phyloP scores from a whole-genome alignment of 2,888 invertebrate genomes.

The Brenthis ino region DNA sequence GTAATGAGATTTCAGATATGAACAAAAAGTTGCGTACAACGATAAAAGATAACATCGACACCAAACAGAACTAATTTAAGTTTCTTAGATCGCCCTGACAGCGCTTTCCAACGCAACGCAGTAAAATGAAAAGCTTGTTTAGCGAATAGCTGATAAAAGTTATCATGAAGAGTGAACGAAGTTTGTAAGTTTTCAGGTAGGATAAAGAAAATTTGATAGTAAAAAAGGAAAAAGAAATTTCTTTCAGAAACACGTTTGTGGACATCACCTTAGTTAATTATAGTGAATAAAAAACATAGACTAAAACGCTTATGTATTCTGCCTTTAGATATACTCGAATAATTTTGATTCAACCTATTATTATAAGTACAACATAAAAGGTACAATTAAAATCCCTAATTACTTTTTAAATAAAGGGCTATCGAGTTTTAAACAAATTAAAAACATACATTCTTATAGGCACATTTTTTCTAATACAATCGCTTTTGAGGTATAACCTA shows the following conservation, averaged over 20 bases:
- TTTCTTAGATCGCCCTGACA: conserved; percentile 57
- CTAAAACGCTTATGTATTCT: not conserved
- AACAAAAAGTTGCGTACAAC: not conserved
- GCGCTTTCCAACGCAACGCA: conserved; percentile 50
- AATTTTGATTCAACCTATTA: too few relatives aligned
- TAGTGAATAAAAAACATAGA: not conserved
- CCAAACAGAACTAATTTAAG: conserved; percentile 62
- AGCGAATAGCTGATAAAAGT: conserved; percentile 63
- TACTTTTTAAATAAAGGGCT: too few relatives aligned
- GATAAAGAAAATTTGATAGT: conserved; percentile 73
- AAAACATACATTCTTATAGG: too few relatives aligned
- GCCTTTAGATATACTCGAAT: too few relatives aligned
- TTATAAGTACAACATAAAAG: too few relatives aligned
- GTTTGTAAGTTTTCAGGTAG: conserved; percentile 70
- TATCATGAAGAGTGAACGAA: conserved; percentile 65
- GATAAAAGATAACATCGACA: conserved; percentile 6
- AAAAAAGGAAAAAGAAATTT: conserved; percentile 68
- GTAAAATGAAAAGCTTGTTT: conserved; percentile 63
- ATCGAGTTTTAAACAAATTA: too few relatives aligned
- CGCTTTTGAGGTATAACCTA: too few relatives aligned
- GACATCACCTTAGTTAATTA: not conserved
- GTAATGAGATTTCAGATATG: conserved; percentile 2
- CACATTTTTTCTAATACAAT: too few relatives aligned
- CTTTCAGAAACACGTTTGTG: conserved; percentile 21
- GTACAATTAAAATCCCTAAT: too few relatives aligned